These are phyloP conservation scores for Cepphus grylle DNA, from an alignment of 2,113 vertebrate species.

Conservation along the genomic window DNA sequence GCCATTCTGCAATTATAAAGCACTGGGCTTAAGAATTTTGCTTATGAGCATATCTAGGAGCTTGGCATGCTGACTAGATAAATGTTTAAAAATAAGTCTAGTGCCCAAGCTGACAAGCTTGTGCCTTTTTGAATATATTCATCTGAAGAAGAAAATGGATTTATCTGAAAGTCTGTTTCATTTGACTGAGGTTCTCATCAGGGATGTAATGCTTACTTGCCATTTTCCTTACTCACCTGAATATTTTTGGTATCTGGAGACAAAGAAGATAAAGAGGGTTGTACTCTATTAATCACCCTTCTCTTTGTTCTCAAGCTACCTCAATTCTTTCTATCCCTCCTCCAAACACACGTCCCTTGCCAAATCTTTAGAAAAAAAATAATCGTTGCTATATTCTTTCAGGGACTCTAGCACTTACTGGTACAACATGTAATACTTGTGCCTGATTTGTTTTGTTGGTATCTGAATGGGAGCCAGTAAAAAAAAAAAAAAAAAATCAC, in stretches of 20 bases:
- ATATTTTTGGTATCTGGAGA: constrained; percentile 53
- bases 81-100: constrained; percentile 67
- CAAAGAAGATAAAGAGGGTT: constrained; percentile 37
- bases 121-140: not conserved
- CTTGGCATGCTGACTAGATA: constrained; percentile 63
- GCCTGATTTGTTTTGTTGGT: not conserved
- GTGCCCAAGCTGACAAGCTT: constrained; percentile 37
- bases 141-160: constrained; percentile 9
- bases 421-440: constrained; percentile 33
- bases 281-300: constrained; percentile 39
- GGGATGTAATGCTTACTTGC: not conserved
- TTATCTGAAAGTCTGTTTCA: constrained; percentile 21
- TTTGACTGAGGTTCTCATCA: not conserved
- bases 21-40: constrained; percentile 41
- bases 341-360: constrained; percentile 23
- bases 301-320: constrained; percentile 50
- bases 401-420: constrained; percentile 44
- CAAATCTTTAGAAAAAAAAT: constrained; percentile 24
- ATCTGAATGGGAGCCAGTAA: not conserved
- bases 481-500: not conserved
- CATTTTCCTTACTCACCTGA: constrained; percentile 49
- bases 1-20: not conserved
- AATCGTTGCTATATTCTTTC: not conserved
- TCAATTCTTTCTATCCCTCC: constrained; percentile 15
- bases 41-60: constrained; percentile 34